Evolutionary conservation across 1,140 invertebrate genomes (phyloP).

Genomic region (Bicyclus anynana): DNA sequence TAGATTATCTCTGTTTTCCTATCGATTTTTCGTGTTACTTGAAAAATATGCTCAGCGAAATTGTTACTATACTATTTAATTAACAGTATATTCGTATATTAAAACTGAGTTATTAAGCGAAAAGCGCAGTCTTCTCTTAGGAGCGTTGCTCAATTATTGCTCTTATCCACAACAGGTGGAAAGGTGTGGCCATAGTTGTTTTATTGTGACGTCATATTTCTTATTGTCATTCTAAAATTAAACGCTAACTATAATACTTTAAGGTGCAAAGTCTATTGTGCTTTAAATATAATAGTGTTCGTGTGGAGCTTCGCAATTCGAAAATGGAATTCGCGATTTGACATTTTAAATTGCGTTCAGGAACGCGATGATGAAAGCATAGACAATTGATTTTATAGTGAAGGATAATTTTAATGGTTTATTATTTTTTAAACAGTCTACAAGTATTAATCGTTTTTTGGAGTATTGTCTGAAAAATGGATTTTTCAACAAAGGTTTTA

Average conservation of each 20-base stretch:
- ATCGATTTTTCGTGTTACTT: too few species aligned
- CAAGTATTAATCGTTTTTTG: too few species aligned
- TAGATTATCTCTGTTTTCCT: too few species aligned
- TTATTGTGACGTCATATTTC: conserved; percentile 9
- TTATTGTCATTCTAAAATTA: conserved; percentile 1
- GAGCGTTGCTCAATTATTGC: not conserved
- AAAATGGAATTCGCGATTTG: conserved; percentile 19
- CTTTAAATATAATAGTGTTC: conserved; percentile 7
- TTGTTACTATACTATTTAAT: too few species aligned
- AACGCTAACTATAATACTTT: not conserved
- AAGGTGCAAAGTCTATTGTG: conserved; percentile 4
- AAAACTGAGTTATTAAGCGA: too few species aligned
- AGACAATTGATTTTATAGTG: not conserved
- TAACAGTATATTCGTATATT: too few species aligned
- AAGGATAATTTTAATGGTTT: not conserved
- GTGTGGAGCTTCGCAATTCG: conserved; percentile 2
- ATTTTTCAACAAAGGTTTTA: too few species aligned
- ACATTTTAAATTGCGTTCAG: conserved; percentile 17
- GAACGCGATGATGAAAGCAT: not conserved
- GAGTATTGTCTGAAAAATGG: too few species aligned
- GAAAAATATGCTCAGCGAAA: too few species aligned
- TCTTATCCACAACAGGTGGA: conserved; percentile 21
- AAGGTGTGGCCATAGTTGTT: conserved; percentile 16
- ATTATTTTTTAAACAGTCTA: too few species aligned
- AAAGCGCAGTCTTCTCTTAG: not conserved